Evolutionary conservation across 2,888 invertebrate species (phyloP), one percentile per base, ranked within the genome.

Genomic region (Theretra japonica): DNA sequence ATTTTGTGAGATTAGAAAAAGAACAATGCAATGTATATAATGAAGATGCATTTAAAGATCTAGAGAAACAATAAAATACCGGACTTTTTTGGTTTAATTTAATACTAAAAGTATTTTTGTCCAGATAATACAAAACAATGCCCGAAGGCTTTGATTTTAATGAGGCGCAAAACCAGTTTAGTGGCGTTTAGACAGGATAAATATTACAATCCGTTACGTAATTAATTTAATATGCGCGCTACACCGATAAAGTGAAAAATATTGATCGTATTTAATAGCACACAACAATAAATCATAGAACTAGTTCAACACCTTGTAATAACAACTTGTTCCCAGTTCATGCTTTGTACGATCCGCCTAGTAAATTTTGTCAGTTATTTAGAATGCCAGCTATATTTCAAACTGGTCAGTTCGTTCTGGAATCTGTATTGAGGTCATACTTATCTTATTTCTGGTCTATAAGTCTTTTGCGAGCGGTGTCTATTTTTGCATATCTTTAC

Each of bases 291-390:
- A 92, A 91, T 91, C 89, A 91, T 86, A 85, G 88, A 90, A 89
- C 86, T 89, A 88, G 87, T 89, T 89, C 89, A 90, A 90, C 90
- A 90, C 89, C 89, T 90, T 88, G 88, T 90, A 89, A 87, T 88
- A 90, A 90, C 90, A 89, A 88, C 86, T 90, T 88, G 89, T 89
- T 87, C 83, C 79, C 81, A 78, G 82, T 79, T 82, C 81, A 76
- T 82, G 83, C 83, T 86, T 87, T 83, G 86, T 86, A 82, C 78
- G 80, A 80, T 82, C 78, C 79, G 76, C 76, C 79, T 80, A 76
- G 84, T 86, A 88, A 87, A 88, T 88, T 86, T 86, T 86, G 82
- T 83, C 79, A 78, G 82, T 86, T 89, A 87, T 86, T 89, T 87
- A 87, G 85, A 86, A 85, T 86, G 84, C 83, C 83, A 82, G 81